Conservation (phyloP, 1,140 invertebrate species). For the Drosophila ogumai region DNA sequence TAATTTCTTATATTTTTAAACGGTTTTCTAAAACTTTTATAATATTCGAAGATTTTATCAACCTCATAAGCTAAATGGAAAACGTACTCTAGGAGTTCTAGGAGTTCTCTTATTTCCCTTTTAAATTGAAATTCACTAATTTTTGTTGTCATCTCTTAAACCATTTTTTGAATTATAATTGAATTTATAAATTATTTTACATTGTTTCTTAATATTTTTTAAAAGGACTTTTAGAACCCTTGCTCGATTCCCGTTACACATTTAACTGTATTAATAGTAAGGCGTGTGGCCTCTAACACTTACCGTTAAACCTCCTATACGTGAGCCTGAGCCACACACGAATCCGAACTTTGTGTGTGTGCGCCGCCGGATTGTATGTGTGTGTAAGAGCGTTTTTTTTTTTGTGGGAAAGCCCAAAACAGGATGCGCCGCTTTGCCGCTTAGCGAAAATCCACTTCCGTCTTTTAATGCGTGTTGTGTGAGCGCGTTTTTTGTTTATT, state of each 20-base stretch:
- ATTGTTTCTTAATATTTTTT: not conserved
- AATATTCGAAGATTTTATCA: not conserved
- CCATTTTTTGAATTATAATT: not conserved
- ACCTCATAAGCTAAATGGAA: not conserved
- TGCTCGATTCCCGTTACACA: not conserved
- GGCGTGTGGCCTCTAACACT: conserved; percentile 10
- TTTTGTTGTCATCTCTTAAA: not conserved
- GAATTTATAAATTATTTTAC: not conserved
- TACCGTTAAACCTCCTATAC: conserved; percentile 42
- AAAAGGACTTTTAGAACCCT: not conserved
- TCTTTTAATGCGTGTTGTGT: conserved; percentile 53
- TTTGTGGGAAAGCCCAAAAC: conserved; percentile 62
- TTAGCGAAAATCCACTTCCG: conserved; percentile 69
- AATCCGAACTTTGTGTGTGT: conserved; percentile 9
- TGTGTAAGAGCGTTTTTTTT: conserved; percentile 18
- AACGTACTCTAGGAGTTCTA: not conserved
- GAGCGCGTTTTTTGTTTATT: conserved; percentile 28
- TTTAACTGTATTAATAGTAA: not conserved
- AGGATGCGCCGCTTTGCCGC: conserved; percentile 69
- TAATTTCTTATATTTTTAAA: not conserved
- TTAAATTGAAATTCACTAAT: not conserved
- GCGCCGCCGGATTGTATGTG: conserved; percentile 9
- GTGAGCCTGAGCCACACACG: conserved; percentile 26
- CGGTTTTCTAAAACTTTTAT: not conserved
- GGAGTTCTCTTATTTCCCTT: not conserved